Percentiles rank a stretch among this genome's conserved stretches.
Conservation (phyloP, 2,113 vertebrate species). For the Mastomys natalensis region DNA sequence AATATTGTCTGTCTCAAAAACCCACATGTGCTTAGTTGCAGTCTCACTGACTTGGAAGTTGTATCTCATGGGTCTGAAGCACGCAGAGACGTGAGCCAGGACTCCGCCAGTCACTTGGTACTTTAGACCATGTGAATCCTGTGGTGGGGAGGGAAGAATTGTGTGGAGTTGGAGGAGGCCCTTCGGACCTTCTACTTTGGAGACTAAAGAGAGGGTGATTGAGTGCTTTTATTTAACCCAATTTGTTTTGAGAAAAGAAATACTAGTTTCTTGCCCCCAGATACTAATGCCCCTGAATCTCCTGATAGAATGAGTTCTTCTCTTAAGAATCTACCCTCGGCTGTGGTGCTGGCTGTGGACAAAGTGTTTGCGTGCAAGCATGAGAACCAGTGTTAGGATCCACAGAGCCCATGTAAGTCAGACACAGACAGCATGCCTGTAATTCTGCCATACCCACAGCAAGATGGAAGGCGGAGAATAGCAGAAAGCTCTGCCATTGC, state of each 20-base stretch:
- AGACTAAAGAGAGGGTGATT: neutral
- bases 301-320: too few relatives aligned
- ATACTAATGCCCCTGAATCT: too few relatives aligned
- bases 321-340: too few relatives aligned
- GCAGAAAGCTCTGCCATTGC: neutral
- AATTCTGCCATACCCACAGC: neutral
- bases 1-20: neutral
- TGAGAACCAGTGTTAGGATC: too few relatives aligned
- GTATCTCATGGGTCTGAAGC: neutral
- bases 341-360: too few relatives aligned
- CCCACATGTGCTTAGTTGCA: neutral
- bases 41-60: neutral
- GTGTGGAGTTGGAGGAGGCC: neutral
- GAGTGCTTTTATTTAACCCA: neutral
- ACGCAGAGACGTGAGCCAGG: neutral
- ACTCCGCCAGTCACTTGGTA: neutral
- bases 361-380: too few relatives aligned
- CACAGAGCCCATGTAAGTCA: too few relatives aligned
- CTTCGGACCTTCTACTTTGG: neutral
- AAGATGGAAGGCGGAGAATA: neutral
- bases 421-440: too few relatives aligned
- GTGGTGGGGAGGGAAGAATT: too few relatives aligned
- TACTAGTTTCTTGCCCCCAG: too few relatives aligned
- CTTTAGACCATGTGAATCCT: neutral
- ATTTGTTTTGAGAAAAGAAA: too few relatives aligned